Conservation (phyloP, 2,113 vertebrate genomes). For the Odocoileus virginianus region DNA sequence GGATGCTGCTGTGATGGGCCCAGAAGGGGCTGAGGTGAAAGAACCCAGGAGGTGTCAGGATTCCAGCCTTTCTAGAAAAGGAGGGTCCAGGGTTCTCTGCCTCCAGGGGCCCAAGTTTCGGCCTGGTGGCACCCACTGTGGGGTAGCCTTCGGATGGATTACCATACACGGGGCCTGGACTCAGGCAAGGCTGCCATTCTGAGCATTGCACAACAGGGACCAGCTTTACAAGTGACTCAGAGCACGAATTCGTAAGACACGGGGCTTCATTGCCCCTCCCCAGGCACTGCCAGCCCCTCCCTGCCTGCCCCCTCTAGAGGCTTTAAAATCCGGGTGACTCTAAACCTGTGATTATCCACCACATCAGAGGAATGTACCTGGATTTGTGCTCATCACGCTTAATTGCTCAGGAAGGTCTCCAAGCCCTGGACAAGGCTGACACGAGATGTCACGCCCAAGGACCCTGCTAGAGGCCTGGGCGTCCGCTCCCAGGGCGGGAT, state of each 20-base stretch:
- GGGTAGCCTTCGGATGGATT: no score
- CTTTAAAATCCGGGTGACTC: not conserved
- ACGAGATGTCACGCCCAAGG: not conserved
- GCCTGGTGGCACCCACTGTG: not conserved
- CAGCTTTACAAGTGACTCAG: not conserved
- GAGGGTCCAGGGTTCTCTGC: not conserved
- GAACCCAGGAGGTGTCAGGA: fast-evolving
- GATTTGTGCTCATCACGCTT: not conserved
- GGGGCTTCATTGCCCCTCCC: not conserved
- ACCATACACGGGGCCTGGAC: not conserved
- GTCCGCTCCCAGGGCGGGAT: not conserved
- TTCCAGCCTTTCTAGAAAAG: not conserved
- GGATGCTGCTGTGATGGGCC: no score
- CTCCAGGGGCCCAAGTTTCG: fast-evolving
- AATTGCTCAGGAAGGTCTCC: not conserved
- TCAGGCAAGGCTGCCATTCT: not conserved
- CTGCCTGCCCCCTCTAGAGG: fast-evolving
- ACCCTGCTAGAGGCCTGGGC: not conserved
- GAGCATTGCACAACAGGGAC: not conserved
- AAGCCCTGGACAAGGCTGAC: not conserved
- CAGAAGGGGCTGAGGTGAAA: not conserved
- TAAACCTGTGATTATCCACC: not conserved
- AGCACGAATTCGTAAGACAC: not conserved
- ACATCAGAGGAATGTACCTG: not conserved
- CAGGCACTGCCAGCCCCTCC: fast-evolving